Conservation (phyloP, 1,140 invertebrate species). For the Brachionus koreanus region DNA sequence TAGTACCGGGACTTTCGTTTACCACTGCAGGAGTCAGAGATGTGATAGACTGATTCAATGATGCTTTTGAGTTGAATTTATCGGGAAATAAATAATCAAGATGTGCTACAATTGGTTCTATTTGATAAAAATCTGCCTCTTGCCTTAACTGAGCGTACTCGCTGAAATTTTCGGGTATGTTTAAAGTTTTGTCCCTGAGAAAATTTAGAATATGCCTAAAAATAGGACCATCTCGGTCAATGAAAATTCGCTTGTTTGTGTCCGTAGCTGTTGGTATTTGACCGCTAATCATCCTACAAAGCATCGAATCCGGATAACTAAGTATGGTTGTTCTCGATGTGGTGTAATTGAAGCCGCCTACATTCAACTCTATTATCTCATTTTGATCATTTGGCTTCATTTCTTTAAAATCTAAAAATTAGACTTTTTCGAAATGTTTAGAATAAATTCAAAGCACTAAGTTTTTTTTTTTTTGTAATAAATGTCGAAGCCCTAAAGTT, state of each 20-base stretch:
- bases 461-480: neutral
- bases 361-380: constrained; percentile 47
- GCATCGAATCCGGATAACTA: constrained; percentile 48
- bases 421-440: neutral
- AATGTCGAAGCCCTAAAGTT: constrained; percentile 5
- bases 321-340: constrained; percentile 47
- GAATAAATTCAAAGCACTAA: neutral
- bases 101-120: constrained; percentile 45
- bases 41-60: neutral
- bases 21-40: neutral
- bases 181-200: constrained; percentile 45
- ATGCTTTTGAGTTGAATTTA: constrained; percentile 7
- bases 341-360: constrained; percentile 48
- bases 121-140: constrained; percentile 48
- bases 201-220: constrained; percentile 48
- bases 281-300: constrained; percentile 47
- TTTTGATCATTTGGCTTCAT: constrained; percentile 41
- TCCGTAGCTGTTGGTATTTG: constrained; percentile 31
- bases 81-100: neutral
- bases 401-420: neutral
- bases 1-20: neutral
- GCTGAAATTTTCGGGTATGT: constrained; percentile 46
- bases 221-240: constrained; percentile 47
- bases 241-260: constrained; percentile 23
- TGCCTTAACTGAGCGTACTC: constrained; percentile 44